Evolutionary conservation across 1,140 invertebrate species (phyloP), one percentile per base, ranked within the genome.

Genomic region (Archivesica marissinica): DNA sequence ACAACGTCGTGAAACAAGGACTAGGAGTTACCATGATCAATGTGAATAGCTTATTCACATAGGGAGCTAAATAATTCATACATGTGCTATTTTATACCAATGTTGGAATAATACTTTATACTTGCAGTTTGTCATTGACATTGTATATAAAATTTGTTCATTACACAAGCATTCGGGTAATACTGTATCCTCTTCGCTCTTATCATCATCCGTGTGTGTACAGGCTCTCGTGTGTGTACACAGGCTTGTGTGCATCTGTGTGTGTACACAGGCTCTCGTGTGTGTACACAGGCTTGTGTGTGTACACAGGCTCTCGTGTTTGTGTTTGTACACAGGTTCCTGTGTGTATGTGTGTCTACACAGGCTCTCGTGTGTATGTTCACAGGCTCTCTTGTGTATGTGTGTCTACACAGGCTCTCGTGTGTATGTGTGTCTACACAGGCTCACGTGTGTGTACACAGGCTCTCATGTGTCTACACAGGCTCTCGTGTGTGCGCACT

Each of bases 21-120:
- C 80, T 83, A 83, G 80, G 80, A 83, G 80, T 83, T 83, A 59
- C 80, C 80, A 83, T 83, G 80, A 83, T 83, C 80, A 83, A 59
- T 61, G 25, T 59, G 52, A 83, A 78, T 61, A 25, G 6, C 38
- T 3, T 33, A 44, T 72, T 72, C 68, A 72, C 68, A 72, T 33
- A 50, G 68, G 68, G 68, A 72, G 68, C 68, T 72, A 30, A 72
- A 72, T 72, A 44, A 70, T 23, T 70, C 23, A 72, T n/a, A n/a
- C n/a, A 75, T 83, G 68, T 83, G 80, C 80, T 83, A 83, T 81
- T 70, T 78, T 78, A 78, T 78, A 81, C 66, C 44, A 64, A 72
- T 72, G 68, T 72, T 72, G 68, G 41, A 61, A 35, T 61, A 61
- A 70, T 83, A 74, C 56, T 61, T 74, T 75, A 59, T 83, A 35